These are phyloP conservation scores for Tangara arthus DNA, from an alignment of 2,797 vertebrate species.

Conservation along the genomic window DNA sequence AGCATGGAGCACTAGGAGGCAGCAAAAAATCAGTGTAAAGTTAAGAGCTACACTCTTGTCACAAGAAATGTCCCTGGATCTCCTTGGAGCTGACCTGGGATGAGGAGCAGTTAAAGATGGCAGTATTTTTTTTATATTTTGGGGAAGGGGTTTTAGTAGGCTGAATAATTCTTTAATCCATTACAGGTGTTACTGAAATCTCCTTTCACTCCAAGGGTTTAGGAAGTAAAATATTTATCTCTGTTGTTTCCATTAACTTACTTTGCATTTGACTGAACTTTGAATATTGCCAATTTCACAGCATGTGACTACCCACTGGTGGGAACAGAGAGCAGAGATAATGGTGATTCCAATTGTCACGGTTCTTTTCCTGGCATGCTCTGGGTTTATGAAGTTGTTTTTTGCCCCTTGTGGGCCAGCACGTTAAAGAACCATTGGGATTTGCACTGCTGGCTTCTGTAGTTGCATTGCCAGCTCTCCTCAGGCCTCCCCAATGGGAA, in stretches of 20 bases:
- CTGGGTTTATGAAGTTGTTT: background rate
- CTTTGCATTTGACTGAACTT: conserved; percentile 30
- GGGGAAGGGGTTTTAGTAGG: background rate
- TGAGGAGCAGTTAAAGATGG: background rate
- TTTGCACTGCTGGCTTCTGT: accelerated
- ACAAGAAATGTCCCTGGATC: background rate
- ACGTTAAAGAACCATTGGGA: background rate
- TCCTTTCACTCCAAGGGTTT: background rate
- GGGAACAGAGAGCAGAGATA: background rate
- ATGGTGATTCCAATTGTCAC: background rate
- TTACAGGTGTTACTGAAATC: background rate
- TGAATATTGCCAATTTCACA: conserved; percentile 17
- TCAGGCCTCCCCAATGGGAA: background rate
- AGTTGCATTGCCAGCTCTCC: background rate
- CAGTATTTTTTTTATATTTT: background rate
- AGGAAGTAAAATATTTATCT: conserved; percentile 32
- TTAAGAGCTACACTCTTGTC: background rate
- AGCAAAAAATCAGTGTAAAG: background rate
- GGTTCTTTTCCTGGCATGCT: background rate
- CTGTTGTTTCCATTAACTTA: conserved; percentile 6
- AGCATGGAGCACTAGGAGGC: background rate
- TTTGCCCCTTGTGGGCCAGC: background rate
- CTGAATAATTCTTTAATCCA: background rate
- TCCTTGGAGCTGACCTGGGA: background rate
- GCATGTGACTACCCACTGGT: background rate